These are phyloP conservation scores for Gymnogyps californianus DNA, from an alignment of 2,113 vertebrate genomes.

Conservation along the genomic window DNA sequence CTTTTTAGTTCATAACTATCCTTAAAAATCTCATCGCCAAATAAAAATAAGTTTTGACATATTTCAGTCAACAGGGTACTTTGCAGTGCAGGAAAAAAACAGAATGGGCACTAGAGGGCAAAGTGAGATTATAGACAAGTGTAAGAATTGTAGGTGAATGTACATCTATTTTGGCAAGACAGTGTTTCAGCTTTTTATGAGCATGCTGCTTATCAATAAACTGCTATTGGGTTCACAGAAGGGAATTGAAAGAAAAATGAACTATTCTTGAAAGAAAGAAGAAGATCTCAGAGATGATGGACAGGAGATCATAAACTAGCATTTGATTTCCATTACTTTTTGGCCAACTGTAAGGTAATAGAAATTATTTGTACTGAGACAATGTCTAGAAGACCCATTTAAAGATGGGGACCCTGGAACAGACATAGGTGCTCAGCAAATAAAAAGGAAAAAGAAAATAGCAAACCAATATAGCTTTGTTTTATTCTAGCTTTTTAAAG, in stretches of 20 bases:
- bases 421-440: background rate
- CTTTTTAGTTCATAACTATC: background rate
- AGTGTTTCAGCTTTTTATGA: background rate
- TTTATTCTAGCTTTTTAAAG: background rate
- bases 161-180: background rate
- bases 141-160: background rate
- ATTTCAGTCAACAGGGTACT: background rate
- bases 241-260: background rate
- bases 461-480: background rate
- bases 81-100: background rate
- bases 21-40: background rate
- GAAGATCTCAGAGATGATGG: background rate
- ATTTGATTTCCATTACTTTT: background rate
- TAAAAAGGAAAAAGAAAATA: background rate
- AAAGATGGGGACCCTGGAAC: background rate
- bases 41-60: background rate
- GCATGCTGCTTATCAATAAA: background rate
- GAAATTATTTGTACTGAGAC: background rate
- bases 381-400: background rate
- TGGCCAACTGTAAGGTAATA: background rate
- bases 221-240: background rate
- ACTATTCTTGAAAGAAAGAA: background rate
- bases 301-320: background rate
- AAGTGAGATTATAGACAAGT: slow-evolving; percentile 11
- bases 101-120: slow-evolving; percentile 52